These are phyloP conservation scores for Noctuana brunneofusca DNA, from an alignment of 2,888 invertebrate species.

Conservation along the genomic window DNA sequence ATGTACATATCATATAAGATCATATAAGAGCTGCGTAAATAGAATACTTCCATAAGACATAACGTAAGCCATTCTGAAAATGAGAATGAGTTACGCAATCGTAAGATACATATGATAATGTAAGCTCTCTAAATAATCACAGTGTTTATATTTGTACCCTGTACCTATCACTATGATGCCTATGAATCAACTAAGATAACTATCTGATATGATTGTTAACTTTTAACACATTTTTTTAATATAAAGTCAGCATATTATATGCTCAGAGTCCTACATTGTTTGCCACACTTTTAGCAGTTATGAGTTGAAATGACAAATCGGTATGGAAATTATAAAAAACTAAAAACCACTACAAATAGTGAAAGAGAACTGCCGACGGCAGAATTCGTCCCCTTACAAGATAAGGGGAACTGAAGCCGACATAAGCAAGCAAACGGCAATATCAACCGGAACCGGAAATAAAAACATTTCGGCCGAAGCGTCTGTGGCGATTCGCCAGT, in stretches of 20 bases:
- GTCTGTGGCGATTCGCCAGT: constrained; percentile 69
- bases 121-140: constrained; percentile 4
- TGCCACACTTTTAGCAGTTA: too few species aligned
- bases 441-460: constrained; percentile 59
- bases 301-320: too few species aligned
- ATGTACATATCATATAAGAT: too few species aligned
- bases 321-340: too few species aligned
- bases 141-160: constrained; percentile 4
- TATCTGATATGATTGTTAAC: too few species aligned
- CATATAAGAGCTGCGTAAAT: not conserved
- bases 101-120: constrained; percentile 5
- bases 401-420: constrained; percentile 52
- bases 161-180: not conserved
- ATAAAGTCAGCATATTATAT: too few species aligned
- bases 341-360: not conserved
- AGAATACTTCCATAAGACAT: not conserved
- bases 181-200: constrained; percentile 2
- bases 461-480: constrained; percentile 52
- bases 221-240: too few species aligned
- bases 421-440: constrained; percentile 62
- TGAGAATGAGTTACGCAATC: constrained; percentile 7
- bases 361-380: constrained; percentile 12
- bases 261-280: too few species aligned
- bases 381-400: constrained; percentile 33
- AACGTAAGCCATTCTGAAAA: constrained; percentile 3